A percentile compares a stretch with the other conserved stretches of the same genome.
Conservation (phyloP, 2,113 vertebrate genomes). For the Bubo blakistoni region DNA sequence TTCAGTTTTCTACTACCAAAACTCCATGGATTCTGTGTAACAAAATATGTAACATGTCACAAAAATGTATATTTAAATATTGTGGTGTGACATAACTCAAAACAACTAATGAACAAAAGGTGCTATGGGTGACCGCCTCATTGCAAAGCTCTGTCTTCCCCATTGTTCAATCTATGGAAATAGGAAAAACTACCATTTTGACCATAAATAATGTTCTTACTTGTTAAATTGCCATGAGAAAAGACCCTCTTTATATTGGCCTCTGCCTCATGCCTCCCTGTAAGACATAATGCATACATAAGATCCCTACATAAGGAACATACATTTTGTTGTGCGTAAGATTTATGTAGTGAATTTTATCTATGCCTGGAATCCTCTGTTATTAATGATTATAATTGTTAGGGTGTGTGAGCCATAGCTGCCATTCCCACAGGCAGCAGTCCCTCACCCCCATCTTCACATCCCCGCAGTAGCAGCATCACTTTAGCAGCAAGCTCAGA, state of each 20-base stretch:
- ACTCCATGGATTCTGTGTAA: not conserved
- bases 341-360: not conserved
- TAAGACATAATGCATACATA: not conserved
- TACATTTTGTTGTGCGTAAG: not conserved
- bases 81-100: not conserved
- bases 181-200: not conserved
- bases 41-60: not conserved
- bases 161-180: not conserved
- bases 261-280: not conserved
- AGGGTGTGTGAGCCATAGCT: not conserved
- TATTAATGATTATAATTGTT: not conserved
- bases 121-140: not conserved
- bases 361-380: not conserved
- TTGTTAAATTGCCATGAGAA: not conserved
- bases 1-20: not conserved
- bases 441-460: not conserved
- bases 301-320: not conserved
- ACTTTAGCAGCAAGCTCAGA: not conserved
- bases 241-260: not conserved
- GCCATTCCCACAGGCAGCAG: not conserved
- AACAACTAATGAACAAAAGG: not conserved
- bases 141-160: not conserved
- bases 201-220: not conserved
- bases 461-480: not conserved
- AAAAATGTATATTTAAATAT: not conserved